Base-by-base conservation (phyloP, 2,113 vertebrate species). In the Rhegmatorhina hoffmannsi region DNA sequence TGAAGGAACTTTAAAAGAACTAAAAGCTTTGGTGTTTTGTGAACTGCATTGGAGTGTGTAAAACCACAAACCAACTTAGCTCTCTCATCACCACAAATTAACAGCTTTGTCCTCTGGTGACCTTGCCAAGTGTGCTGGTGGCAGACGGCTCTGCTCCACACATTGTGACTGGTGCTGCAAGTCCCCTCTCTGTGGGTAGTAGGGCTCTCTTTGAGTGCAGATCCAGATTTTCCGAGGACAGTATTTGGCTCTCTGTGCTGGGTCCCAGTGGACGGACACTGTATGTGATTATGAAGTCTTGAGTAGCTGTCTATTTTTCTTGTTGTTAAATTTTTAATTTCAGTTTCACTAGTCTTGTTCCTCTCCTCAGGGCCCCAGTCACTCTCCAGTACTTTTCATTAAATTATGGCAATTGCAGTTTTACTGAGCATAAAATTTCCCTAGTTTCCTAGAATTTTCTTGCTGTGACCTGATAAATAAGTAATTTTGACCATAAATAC, bases 241-340 rank as follows among this genome's bases (percentile, higher is more conserved):
- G 23, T 23, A 23, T 56, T 79, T 64, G 33, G 8, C 9, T 75
- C 49, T 84, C 34, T 33, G 9, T 43, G 17, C 38, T 53, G 47
- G 8, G 47, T 89, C 95, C 90, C 83, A 19, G 64, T 0, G 3
- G 92, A 90, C 1, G 0, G 52, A 38, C n/a, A 26, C 26, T 60
- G 29, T 77, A 44, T 0, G 1, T 62, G 24, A 12, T 72, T 88
- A 83, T 52, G 72, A 89, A 93, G 85, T 62, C 52, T 53, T 66
- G 40, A 92, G 31, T 58, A 87, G 58, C 49, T 89, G 68, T 86
- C 88, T 96, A 50, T 81, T 95, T 94, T 60, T 93, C 47, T 90
- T 96, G 76, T 90, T 96, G 76, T 67, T 96, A 86, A 90, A 89
- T 96, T 94, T 95, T 97, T 96, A 69, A 97, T 93, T 92, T 94